Evolutionary conservation across 2,113 vertebrate species (phyloP).

Genomic region (Lucifuga dentata): DNA sequence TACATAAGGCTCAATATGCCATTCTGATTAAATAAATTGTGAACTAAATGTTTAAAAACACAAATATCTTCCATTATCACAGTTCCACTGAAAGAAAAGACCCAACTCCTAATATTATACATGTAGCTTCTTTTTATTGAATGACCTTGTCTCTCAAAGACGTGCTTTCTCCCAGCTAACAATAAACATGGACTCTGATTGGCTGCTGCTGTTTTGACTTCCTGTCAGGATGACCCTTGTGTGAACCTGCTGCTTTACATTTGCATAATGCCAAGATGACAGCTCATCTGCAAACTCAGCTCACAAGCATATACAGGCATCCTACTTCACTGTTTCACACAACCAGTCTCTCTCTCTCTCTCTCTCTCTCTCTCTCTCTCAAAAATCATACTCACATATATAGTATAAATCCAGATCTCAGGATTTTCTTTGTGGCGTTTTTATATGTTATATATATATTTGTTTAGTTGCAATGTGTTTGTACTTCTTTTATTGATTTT

Average conservation of each 20-base stretch:
- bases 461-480: too few species aligned
- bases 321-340: conserved; percentile 36
- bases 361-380: background rate
- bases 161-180: conserved; percentile 44
- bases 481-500: too few species aligned
- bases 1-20: background rate
- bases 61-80: background rate
- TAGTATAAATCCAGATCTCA: too few species aligned
- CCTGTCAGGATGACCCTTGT: conserved; percentile 69
- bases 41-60: background rate
- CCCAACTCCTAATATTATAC: conserved; percentile 33
- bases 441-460: too few species aligned
- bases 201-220: conserved; percentile 58
- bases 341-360: conserved; percentile 16
- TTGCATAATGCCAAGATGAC: conserved; percentile 73
- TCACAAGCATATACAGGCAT: conserved; percentile 32
- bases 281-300: conserved; percentile 63
- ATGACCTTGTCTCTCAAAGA: conserved; percentile 42
- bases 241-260: conserved; percentile 74
- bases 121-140: background rate
- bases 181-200: conserved; percentile 44
- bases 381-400: too few species aligned
- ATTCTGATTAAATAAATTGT: background rate
- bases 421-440: background rate
- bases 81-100: conserved; percentile 17